A percentile compares a stretch with the other conserved stretches of the same genome.
These are phyloP conservation scores for Helostoma temminkii DNA, from an alignment of 2,797 vertebrate species.

Conservation along the genomic window DNA sequence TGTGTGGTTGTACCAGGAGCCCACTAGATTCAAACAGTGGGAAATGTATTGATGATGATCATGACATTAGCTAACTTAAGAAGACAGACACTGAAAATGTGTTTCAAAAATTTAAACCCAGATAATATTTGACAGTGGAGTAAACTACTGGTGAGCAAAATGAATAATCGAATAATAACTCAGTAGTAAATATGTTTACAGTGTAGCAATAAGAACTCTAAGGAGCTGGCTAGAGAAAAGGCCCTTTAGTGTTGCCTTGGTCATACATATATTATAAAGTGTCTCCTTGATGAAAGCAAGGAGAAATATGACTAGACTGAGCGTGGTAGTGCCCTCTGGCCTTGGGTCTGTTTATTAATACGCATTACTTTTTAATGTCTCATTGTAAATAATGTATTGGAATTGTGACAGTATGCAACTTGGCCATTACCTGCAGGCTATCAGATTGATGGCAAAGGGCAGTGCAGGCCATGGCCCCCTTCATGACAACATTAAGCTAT, in stretches of 20 bases:
- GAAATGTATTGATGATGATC: constrained; percentile 1
- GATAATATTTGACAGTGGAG: not conserved
- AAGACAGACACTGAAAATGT: not conserved
- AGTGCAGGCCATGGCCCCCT: constrained; percentile 60
- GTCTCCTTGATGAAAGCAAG: constrained; percentile 68
- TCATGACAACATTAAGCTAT: constrained; percentile 74
- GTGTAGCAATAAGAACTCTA: constrained; percentile 27
- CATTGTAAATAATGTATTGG: constrained; percentile 83
- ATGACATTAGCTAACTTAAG: not conserved
- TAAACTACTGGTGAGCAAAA: not conserved
- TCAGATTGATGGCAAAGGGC: constrained; percentile 78
- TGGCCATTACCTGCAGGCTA: constrained; percentile 74
- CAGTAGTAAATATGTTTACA: constrained; percentile 37
- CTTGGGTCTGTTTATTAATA: constrained; percentile 80
- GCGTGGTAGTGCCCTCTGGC: constrained; percentile 71
- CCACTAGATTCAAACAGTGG: too few relatives aligned
- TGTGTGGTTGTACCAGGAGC: not conserved
- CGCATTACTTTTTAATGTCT: constrained; percentile 80
- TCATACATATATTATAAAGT: constrained; percentile 65
- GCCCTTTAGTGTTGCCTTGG: constrained; percentile 47
- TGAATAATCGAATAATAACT: constrained; percentile 15
- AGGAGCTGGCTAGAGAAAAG: constrained; percentile 33
- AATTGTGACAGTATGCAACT: constrained; percentile 82
- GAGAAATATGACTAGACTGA: constrained; percentile 63
- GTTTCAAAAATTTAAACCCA: not conserved